A percentile compares a stretch with the other conserved stretches of the same genome.
Conservation (phyloP, 2,113 vertebrate species). For the Scopus umbretta region DNA sequence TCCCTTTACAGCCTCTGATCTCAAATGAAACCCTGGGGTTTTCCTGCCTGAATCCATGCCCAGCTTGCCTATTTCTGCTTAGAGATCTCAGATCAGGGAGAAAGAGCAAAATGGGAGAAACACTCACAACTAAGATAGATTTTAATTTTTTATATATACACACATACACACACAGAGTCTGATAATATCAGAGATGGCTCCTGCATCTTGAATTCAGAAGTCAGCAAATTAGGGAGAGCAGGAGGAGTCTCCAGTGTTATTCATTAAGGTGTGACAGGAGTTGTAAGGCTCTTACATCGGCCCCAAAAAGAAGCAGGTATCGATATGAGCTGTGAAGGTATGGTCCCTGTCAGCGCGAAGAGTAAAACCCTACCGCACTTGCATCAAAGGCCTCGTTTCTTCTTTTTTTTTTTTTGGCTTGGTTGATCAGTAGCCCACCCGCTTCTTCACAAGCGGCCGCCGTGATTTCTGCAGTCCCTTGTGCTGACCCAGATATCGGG, state of each 20-base stretch:
- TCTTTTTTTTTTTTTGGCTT: not conserved
- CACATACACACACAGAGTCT: not conserved
- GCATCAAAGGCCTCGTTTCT: not conserved
- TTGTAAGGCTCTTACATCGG: not conserved
- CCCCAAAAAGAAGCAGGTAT: not conserved
- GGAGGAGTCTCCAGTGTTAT: not conserved
- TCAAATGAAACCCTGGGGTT: not conserved
- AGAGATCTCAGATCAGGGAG: not conserved
- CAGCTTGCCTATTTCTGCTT: not conserved
- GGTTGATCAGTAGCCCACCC: not conserved
- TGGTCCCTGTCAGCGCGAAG: not conserved
- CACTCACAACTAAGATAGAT: not conserved
- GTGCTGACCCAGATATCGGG: not conserved
- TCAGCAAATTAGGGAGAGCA: not conserved
- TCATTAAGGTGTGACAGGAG: not conserved
- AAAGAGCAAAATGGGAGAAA: not conserved
- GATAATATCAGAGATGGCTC: not conserved
- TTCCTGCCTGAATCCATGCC: not conserved
- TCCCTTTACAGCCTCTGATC: not conserved
- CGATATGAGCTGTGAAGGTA: not conserved
- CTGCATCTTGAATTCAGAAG: not conserved
- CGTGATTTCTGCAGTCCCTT: not conserved
- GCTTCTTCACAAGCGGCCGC: not conserved
- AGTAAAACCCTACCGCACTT: not conserved
- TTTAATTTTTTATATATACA: not conserved